A percentile compares a stretch with the other conserved stretches of the same genome.
Conservation (phyloP, 2,888 invertebrate genomes). For the Candidula unifasciata region DNA sequence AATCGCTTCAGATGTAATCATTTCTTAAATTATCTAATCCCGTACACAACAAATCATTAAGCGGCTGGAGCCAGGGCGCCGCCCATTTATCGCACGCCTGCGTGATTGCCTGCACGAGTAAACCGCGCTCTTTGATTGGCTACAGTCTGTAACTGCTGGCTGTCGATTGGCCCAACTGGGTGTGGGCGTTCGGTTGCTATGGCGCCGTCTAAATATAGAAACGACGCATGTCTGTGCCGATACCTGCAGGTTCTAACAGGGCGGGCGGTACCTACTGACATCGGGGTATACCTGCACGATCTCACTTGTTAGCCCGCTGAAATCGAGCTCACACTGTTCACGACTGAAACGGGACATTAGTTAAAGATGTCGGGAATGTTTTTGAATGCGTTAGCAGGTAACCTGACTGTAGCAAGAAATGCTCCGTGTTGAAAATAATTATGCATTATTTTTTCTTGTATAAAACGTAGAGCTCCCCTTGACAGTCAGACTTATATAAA, state of each 20-base stretch:
- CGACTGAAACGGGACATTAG: too few species aligned
- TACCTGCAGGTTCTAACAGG: not conserved
- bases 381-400: conserved; percentile 24
- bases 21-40: too few species aligned
- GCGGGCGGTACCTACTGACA: not conserved
- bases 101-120: conserved; percentile 7
- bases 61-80: not conserved
- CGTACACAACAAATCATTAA: too few species aligned
- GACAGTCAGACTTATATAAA: too few species aligned
- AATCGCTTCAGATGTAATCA: too few species aligned
- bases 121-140: conserved; percentile 17
- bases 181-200: not conserved
- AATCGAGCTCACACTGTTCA: not conserved
- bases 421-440: too few species aligned
- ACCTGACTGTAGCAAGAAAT: too few species aligned
- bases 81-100: conserved; percentile 6
- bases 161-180: conserved; percentile 3
- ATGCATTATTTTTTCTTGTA: not conserved
- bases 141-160: not conserved
- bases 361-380: conserved; percentile 22
- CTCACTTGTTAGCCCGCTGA: too few species aligned
- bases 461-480: not conserved
- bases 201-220: conserved; percentile 16
- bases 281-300: too few species aligned
- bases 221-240: conserved; percentile 17